These are phyloP conservation scores for Onychomys arenicola DNA, from an alignment of 2,797 vertebrate genomes.

Conservation along the genomic window DNA sequence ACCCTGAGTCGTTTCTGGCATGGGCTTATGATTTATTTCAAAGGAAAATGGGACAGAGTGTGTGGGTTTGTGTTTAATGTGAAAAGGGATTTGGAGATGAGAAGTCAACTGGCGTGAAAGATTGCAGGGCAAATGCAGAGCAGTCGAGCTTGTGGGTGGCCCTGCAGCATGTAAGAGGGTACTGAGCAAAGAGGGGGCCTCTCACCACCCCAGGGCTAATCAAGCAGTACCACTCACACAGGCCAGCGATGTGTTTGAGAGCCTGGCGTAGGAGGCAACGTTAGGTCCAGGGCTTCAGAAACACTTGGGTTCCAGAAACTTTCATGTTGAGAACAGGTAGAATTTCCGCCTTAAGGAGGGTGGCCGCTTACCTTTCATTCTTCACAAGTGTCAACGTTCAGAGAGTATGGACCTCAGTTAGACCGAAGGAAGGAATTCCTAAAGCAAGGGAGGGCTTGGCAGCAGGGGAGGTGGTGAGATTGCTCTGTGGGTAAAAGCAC, in stretches of 20 bases:
- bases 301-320: background rate
- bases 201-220: slow-evolving; percentile 70
- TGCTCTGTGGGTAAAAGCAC: background rate
- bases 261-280: slow-evolving; percentile 61
- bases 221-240: slow-evolving; percentile 77
- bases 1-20: slow-evolving; percentile 85
- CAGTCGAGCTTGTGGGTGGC: slow-evolving; percentile 84
- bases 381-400: background rate
- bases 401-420: slow-evolving; percentile 14
- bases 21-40: slow-evolving; percentile 87
- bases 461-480: background rate
- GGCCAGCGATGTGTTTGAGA: slow-evolving; percentile 59
- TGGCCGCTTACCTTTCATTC: background rate
- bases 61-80: slow-evolving; percentile 88
- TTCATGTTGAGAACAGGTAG: slow-evolving; percentile 34
- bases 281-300: background rate
- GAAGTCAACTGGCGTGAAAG: slow-evolving; percentile 89
- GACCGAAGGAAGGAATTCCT: slow-evolving; percentile 7
- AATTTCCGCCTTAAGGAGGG: background rate
- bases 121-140: slow-evolving; percentile 86
- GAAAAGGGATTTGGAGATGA: slow-evolving; percentile 88
- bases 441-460: background rate
- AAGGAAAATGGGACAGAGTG: slow-evolving; percentile 87
- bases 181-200: slow-evolving; percentile 76
- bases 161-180: slow-evolving; percentile 80